These are phyloP conservation scores for Pachypeltis micranthus DNA, from an alignment of 1,140 invertebrate genomes.

Conservation along the genomic window DNA sequence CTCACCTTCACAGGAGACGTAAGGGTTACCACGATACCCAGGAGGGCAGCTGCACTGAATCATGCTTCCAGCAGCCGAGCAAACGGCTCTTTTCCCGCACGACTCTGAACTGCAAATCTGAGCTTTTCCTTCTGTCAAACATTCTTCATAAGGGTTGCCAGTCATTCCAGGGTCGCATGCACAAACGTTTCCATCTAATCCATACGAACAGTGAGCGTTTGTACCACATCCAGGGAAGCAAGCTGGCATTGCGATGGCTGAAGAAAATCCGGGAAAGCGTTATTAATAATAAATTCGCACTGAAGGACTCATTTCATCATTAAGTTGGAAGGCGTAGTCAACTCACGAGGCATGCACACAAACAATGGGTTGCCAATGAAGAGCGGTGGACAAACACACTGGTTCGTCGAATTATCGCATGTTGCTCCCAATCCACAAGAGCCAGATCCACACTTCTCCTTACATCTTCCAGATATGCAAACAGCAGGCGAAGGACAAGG, in stretches of 20 bases:
- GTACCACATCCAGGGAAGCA: conserved; percentile 67
- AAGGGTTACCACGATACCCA: conserved; percentile 75
- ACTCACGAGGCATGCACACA: conserved; percentile 83
- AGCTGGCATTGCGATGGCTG: conserved; percentile 60
- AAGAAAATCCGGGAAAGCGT: conserved; percentile 30
- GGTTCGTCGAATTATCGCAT: conserved; percentile 65
- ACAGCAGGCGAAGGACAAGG: conserved; percentile 66
- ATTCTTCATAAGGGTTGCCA: conserved; percentile 78
- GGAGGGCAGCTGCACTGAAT: conserved; percentile 70
- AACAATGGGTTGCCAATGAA: conserved; percentile 80
- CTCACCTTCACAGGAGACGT: conserved; percentile 61
- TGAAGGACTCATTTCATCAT: background rate
- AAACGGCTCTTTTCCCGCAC: conserved; percentile 68
- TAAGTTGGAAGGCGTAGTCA: conserved; percentile 1
- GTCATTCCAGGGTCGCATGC: conserved; percentile 69
- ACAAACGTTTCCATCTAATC: conserved; percentile 52
- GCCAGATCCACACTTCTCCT: conserved; percentile 68
- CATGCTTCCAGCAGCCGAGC: conserved; percentile 53
- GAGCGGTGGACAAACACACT: conserved; percentile 73
- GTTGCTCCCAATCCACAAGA: conserved; percentile 69
- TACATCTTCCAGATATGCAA: conserved; percentile 73
- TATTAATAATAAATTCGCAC: background rate
- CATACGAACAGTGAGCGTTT: conserved; percentile 81
- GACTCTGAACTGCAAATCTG: conserved; percentile 57
- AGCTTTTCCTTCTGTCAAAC: conserved; percentile 49